A percentile compares a stretch with the other conserved stretches of the same genome.
These are phyloP conservation scores for Noturus placidus DNA, from an alignment of 2,113 vertebrate genomes.

Conservation along the genomic window DNA sequence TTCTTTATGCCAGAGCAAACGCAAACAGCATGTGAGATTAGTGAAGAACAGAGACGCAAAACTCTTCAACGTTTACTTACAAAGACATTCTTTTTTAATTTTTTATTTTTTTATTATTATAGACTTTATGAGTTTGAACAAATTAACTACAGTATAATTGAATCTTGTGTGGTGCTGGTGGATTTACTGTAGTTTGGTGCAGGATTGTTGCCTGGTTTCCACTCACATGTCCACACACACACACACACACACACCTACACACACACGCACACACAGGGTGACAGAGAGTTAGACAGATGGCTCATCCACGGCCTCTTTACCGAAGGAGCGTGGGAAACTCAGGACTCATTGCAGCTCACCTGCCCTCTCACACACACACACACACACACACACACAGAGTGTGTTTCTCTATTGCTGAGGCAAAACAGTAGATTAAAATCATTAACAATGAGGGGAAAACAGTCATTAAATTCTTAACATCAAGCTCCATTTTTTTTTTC, in stretches of 20 bases:
- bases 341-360: slow-evolving; percentile 69
- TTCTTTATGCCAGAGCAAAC: not conserved
- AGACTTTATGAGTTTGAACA: not conserved
- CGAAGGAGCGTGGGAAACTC: slow-evolving; percentile 77
- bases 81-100: not conserved
- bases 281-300: slow-evolving; percentile 74
- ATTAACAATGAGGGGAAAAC: not conserved
- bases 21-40: not conserved
- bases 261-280: slow-evolving; percentile 43
- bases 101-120: not conserved
- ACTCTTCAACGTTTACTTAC: not conserved
- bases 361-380: slow-evolving; percentile 55
- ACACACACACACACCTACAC: not conserved
- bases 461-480: slow-evolving; percentile 23
- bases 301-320: slow-evolving; percentile 64
- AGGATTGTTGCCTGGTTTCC: not conserved
- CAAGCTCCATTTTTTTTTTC: not conserved
- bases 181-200: slow-evolving; percentile 11
- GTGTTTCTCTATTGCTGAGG: slow-evolving; percentile 29
- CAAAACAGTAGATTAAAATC: slow-evolving; percentile 39
- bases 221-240: not conserved
- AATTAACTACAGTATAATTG: not conserved
- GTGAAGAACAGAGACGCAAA: not conserved
- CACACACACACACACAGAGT: slow-evolving; percentile 14
- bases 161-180: not conserved